A percentile compares a stretch with the other conserved stretches of the same genome.
These are phyloP conservation scores for Platerodrilus igneus DNA, from an alignment of 2,888 invertebrate species.

Conservation along the genomic window DNA sequence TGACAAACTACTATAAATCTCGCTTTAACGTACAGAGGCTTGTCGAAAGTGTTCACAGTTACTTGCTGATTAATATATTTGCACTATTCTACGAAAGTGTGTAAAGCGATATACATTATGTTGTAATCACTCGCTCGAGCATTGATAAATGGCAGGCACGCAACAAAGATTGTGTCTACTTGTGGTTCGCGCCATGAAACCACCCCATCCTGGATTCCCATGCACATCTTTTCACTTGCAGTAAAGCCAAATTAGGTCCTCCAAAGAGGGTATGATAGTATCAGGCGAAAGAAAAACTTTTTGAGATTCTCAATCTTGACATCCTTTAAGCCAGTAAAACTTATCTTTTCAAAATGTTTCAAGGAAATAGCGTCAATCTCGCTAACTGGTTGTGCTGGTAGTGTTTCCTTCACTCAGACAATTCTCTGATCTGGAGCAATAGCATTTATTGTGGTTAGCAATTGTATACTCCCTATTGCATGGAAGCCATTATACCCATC, in stretches of 20 bases:
- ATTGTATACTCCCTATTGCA: conserved; percentile 9
- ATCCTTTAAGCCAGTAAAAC: too few relatives aligned
- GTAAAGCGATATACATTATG: conserved; percentile 8
- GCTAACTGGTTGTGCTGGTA: conserved; percentile 5
- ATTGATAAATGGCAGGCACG: conserved; percentile 8
- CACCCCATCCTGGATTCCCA: conserved; percentile 3
- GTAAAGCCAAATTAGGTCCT: conserved; percentile 8
- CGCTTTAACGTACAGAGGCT: conserved; percentile 9
- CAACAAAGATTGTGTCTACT: conserved; percentile 9
- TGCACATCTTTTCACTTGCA: conserved; percentile 3
- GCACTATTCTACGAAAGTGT: conserved; percentile 4
- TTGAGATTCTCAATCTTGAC: conserved; percentile 2
- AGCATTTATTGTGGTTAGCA: conserved; percentile 3
- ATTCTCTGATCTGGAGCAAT: conserved; percentile 8
- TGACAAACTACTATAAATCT: conserved; percentile 8
- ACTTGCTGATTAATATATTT: conserved; percentile 9
- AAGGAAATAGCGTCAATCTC: conserved; percentile 6
- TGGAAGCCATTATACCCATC: conserved; percentile 8
- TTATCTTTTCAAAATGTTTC: conserved; percentile 9
- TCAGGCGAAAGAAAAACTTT: conserved; percentile 5
- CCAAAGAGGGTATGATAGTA: conserved; percentile 9
- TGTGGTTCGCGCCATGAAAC: conserved; percentile 10
- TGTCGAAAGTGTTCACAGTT: conserved; percentile 5
- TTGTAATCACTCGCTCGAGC: conserved; percentile 5
- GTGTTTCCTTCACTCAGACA: conserved; percentile 1